Conservation (phyloP, 2,797 vertebrate species). For the Enteromius unitaeniatus region DNA sequence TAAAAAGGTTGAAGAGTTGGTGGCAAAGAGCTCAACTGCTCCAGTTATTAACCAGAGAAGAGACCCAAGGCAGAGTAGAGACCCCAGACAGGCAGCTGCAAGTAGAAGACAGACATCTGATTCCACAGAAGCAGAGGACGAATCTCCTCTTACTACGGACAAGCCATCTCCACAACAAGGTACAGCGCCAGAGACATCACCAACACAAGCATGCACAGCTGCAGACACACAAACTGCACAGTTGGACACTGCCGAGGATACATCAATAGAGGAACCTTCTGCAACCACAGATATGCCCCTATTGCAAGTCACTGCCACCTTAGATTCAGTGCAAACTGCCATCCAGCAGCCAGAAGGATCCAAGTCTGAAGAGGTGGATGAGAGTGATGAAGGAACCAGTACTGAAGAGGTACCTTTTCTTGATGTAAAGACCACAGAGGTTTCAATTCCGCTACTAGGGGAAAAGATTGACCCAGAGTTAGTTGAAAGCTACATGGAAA, state of each 20-base stretch:
- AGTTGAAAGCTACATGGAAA: conserved; percentile 73
- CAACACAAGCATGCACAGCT: conserved; percentile 58
- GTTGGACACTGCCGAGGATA: conserved; percentile 31
- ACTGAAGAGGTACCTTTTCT: conserved; percentile 73
- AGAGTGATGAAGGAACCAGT: conserved; percentile 66
- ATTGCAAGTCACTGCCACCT: conserved; percentile 19
- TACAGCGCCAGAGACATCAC: conserved; percentile 42
- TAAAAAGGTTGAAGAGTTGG: conserved; percentile 81
- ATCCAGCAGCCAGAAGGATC: conserved; percentile 49
- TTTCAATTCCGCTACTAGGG: conserved; percentile 81
- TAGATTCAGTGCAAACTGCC: conserved; percentile 23
- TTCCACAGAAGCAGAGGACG: conserved; percentile 69
- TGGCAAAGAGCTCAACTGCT: conserved; percentile 70
- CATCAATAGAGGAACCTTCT: conserved; percentile 25
- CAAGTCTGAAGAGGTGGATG: conserved; percentile 55
- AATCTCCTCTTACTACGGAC: conserved; percentile 56
- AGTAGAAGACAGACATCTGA: conserved; percentile 71
- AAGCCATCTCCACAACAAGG: conserved; percentile 9
- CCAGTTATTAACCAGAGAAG: conserved; percentile 81
- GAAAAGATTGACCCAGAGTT: conserved; percentile 80
- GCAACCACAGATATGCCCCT: conserved; percentile 11
- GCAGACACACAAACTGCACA: conserved; percentile 44
- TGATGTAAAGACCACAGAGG: conserved; percentile 67
- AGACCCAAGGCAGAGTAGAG: conserved; percentile 88
- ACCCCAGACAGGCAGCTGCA: conserved; percentile 83